Base-by-base conservation (phyloP, 2,888 invertebrate genomes). In the Drosophila mercatorum region DNA sequence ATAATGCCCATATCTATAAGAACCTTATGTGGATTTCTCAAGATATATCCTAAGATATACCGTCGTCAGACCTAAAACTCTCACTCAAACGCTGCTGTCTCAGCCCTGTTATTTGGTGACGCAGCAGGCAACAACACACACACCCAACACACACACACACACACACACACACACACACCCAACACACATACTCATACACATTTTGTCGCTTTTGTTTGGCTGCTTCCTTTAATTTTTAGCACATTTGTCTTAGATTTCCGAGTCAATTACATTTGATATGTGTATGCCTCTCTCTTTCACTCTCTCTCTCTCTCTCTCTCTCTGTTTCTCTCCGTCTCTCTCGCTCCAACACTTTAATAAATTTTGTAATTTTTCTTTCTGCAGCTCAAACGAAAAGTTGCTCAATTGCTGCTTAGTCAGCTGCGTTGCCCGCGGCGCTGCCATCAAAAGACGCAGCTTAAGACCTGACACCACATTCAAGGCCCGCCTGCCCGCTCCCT, bases 181-280 rank as follows among this genome's bases (percentile, higher is more conserved):
- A n/a, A 47, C 47, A 46, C 41, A 55, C 46, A 56, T 55, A 52
- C 28, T 46, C 11, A 49, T 4, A 31, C 7, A 22, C 17, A 40
- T 14, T 47, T 8, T 12, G 12, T 14, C 49, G 36, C 47, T 26
- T 64, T 57, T 43, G 49, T 53, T 56, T 47, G 51, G 36, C 52
- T 62, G 57, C 43, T 26, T 51, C 40, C 40, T 38, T 22, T 52
- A 44, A 58, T 63, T 80, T 83, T 76, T 61, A 65, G 63, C 78
- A 80, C 78, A 88, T 84, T 82, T 88, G 75, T 80, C 83, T 80
- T 72, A 75, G 72, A 88, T 80, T 88, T 82, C 83, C 86, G 80
- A 80, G 83, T 88, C 88, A 84, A 88, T 84, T 88, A 88, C 80
- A 88, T 80, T 75, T 85, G 74, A 80, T 73, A 75, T 76, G 71